Evolutionary conservation across 2,113 vertebrate species (phyloP).

Genomic region (Sprattus sprattus): DNA sequence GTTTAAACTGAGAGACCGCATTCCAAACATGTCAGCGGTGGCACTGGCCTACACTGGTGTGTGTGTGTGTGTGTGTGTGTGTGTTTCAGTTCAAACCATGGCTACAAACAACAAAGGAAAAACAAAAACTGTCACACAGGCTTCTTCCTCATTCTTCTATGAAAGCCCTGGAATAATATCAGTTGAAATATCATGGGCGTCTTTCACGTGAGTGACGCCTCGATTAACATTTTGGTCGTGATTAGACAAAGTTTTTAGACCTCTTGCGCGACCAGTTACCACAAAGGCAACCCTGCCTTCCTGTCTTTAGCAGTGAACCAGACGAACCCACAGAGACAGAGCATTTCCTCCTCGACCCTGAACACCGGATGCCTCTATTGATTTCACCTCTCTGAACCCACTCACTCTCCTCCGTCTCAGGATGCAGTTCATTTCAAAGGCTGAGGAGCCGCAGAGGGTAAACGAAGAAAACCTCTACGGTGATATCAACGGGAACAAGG

Average conservation of each 20-base stretch:
- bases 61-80: not conserved
- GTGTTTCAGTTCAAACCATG: not conserved
- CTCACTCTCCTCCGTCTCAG: not conserved
- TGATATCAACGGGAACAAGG: not conserved
- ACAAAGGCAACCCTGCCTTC: not conserved
- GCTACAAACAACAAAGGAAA: not conserved
- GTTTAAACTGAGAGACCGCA: not conserved
- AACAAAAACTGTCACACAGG: not conserved
- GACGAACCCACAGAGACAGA: not conserved
- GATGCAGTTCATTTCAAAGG: not conserved
- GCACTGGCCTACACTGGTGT: not conserved
- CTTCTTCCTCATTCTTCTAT: not conserved
- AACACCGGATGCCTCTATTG: slow-evolving; percentile 9
- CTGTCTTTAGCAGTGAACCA: not conserved
- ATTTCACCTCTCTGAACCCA: not conserved
- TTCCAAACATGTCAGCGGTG: not conserved
- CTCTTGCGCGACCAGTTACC: not conserved
- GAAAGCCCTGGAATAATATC: not conserved
- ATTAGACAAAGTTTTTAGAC: not conserved
- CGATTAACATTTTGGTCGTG: not conserved
- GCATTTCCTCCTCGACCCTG: not conserved
- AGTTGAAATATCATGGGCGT: not conserved
- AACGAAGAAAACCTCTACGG: not conserved
- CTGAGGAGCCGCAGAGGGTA: not conserved
- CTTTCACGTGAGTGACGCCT: not conserved